Conservation (phyloP, 2,113 vertebrate species). For the Tamias sibiricus region DNA sequence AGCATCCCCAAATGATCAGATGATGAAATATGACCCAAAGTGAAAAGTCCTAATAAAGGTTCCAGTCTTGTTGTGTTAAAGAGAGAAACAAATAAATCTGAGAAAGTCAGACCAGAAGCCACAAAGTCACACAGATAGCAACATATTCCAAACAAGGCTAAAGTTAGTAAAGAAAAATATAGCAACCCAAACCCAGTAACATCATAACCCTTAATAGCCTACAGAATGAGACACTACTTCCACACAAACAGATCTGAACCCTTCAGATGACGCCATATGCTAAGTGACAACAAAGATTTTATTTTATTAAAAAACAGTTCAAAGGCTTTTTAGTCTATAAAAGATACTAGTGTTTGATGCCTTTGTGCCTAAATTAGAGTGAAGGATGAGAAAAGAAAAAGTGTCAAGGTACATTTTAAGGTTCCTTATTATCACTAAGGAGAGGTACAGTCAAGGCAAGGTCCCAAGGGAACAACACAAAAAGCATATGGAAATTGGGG, state of each 20-base stretch:
- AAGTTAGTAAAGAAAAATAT: constrained; percentile 80
- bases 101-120: constrained; percentile 61
- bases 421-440: neutral
- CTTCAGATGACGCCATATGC: neutral
- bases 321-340: constrained; percentile 45
- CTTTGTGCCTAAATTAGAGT: constrained; percentile 37
- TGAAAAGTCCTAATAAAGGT: constrained; percentile 37
- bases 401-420: neutral
- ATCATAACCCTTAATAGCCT: constrained; percentile 32
- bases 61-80: constrained; percentile 15
- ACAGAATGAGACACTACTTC: constrained; percentile 8
- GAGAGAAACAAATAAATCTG: constrained; percentile 64
- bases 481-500: neutral
- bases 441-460: neutral
- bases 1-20: neutral
- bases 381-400: constrained; percentile 26
- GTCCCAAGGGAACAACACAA: constrained; percentile 8
- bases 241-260: constrained; percentile 36
- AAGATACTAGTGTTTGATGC: constrained; percentile 17
- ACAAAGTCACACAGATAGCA: constrained; percentile 52
- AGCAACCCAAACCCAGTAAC: constrained; percentile 68
- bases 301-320: constrained; percentile 1
- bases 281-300: constrained; percentile 2
- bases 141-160: constrained; percentile 72
- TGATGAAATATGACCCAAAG: constrained; percentile 47